These are phyloP conservation scores for Sycophaga agraensis DNA, from an alignment of 1,140 invertebrate species.

Conservation along the genomic window DNA sequence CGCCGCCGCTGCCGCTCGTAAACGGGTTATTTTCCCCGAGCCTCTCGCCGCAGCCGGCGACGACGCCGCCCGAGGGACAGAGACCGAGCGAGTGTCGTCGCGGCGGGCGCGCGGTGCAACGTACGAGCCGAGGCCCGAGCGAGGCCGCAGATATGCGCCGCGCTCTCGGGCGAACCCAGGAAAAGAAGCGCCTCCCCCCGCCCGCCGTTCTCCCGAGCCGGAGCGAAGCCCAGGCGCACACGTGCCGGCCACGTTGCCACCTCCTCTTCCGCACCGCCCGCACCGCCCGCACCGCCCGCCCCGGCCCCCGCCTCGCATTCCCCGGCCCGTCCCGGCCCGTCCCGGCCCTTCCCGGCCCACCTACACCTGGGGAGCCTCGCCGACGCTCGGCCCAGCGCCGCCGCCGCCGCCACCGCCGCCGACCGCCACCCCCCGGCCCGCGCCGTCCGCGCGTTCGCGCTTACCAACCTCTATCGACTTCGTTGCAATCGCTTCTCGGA, in stretches of 20 bases:
- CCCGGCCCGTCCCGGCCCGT: too few species aligned
- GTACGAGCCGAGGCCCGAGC: conserved; percentile 29
- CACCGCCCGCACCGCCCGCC: conserved; percentile 38
- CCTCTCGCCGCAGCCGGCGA: conserved; percentile 2
- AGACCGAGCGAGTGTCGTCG: conserved; percentile 12
- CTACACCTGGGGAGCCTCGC: background rate
- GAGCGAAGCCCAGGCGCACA: background rate
- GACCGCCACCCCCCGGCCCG: background rate
- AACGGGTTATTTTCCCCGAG: conserved; percentile 28
- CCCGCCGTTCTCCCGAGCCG: background rate
- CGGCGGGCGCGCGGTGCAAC: conserved; percentile 14
- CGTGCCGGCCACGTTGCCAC: conserved; percentile 52
- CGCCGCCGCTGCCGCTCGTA: background rate
- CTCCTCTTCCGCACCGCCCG: conserved; percentile 43
- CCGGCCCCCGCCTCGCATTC: background rate
- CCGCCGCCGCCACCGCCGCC: too few species aligned
- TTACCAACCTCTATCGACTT: background rate
- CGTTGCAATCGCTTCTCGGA: background rate
- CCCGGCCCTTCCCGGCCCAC: background rate
- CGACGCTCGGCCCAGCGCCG: background rate
- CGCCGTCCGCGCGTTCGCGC: background rate
- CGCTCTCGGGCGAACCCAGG: conserved; percentile 9
- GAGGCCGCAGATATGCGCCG: conserved; percentile 29
- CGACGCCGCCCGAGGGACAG: too few species aligned
- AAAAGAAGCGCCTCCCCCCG: conserved; percentile 21